Evolutionary conservation across 30 jellyfish, hydroid and myxozoan genomes (phyloP), one percentile per base, ranked within the genome.

Genomic region (Cassiopea xamachana): DNA sequence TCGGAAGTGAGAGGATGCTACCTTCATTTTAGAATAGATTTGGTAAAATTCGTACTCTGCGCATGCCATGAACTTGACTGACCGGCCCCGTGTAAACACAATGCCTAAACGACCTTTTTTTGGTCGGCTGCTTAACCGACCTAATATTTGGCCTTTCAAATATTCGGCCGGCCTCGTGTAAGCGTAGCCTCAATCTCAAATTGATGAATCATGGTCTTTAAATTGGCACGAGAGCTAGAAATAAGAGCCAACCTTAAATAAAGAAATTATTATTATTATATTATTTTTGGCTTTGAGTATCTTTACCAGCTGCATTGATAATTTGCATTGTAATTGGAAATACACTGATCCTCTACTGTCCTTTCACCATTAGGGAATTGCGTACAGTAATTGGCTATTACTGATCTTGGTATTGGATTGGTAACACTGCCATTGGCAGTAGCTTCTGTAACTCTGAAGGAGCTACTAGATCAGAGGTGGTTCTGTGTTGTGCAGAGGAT

Each of bases 321-420:
- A 46, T 90, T 48, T 67, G 59, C 10, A 64, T 84, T 15, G 51
- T 90, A 2, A 75, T 82, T 7, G 97, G 97, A 15, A 90, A 90
- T 68, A 13, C 43, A 5, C n/a, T 90, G 87, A 90, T 75, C 2
- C 51, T 83, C n/a, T 90, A 81, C 77, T 83, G 91, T 61, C 80
- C 83, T 2, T 16, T 45, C 1, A 80, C 61, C 48, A 90, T 77
- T 27, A 77, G 27, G 47, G 97, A 90, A 58, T 82, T 90, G 93
- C 85, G 60, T 45, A 83, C 93, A n/a, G 75, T 90, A 19, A 82
- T 93, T 90, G 58, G 97, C 97, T 14, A 17, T 90, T 7, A 81
- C 97, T 1, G 97, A 90, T 69, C 90, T 90, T 45, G 76, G 93
- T 73, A 90, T 83, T 13, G 97, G 93, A 16, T 62, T 90, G 48